A percentile compares a stretch with the other conserved stretches of the same genome.
phyloP scores from a whole-genome alignment of 2,797 vertebrate genomes.

The Fratercula arctica region DNA sequence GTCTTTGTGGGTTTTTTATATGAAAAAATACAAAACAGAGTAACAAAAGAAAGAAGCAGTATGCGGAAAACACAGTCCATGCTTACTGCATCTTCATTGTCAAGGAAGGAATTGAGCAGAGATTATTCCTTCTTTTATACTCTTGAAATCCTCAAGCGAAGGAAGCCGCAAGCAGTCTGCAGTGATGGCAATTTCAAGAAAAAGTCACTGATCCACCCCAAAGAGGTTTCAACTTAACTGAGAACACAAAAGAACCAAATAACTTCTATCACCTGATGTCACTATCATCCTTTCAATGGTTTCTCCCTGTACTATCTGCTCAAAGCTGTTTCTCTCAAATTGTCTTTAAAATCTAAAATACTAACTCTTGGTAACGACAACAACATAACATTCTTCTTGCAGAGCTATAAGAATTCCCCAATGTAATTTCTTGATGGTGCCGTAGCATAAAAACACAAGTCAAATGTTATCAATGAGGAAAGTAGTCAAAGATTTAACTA shows the following conservation, averaged over 20 bases:
- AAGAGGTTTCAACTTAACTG: not conserved
- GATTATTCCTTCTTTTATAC: not conserved
- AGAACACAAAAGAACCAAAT: not conserved
- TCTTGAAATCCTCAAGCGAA: not conserved
- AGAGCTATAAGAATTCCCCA: not conserved
- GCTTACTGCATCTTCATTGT: not conserved
- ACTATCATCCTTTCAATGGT: not conserved
- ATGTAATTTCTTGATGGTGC: not conserved
- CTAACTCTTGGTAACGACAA: not conserved
- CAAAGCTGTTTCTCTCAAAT: not conserved
- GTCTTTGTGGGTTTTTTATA: not conserved
- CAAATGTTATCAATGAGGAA: not conserved
- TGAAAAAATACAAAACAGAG: not conserved
- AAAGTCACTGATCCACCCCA: not conserved
- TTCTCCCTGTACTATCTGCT: not conserved
- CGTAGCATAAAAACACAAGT: not conserved
- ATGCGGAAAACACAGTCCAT: not conserved
- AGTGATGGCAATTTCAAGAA: rapidly evolving
- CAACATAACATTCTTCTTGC: not conserved
- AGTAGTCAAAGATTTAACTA: not conserved
- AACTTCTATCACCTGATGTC: not conserved
- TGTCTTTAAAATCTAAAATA: not conserved
- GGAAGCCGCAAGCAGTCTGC: not conserved
- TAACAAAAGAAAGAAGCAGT: not conserved
- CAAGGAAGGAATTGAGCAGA: not conserved